Conservation (phyloP, 1,140 invertebrate species). For the Dendroctonus ponderosae region DNA sequence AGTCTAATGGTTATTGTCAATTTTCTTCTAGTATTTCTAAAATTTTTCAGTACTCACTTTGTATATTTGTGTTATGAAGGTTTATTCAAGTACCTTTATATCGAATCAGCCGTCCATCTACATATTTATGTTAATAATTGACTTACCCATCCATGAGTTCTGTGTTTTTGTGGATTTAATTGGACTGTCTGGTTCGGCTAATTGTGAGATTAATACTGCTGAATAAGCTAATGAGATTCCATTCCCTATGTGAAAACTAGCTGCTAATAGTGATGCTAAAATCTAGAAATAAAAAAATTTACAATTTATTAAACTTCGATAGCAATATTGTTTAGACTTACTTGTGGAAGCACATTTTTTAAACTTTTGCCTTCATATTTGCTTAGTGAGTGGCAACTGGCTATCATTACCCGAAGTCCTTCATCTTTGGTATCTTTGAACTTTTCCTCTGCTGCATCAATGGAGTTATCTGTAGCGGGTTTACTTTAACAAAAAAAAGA, state of each 20-base stretch:
- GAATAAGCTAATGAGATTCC: slow-evolving; percentile 60
- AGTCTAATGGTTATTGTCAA: no score
- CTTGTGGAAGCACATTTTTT: slow-evolving; percentile 48
- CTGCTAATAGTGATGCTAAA: slow-evolving; percentile 54
- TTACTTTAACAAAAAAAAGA: slow-evolving; percentile 12
- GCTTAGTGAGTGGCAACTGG: slow-evolving; percentile 47
- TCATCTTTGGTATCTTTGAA: slow-evolving; percentile 44
- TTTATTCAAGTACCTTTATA: no score
- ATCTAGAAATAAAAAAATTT: slow-evolving; percentile 48
- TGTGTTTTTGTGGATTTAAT: slow-evolving; percentile 50
- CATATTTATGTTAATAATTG: neutral
- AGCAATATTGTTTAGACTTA: slow-evolving; percentile 28
- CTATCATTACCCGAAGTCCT: slow-evolving; percentile 48
- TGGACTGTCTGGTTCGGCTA: slow-evolving; percentile 50
- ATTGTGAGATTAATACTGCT: slow-evolving; percentile 57
- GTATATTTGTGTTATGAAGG: no score
- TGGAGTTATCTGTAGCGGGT: slow-evolving; percentile 12
- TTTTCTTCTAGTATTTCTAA: no score
- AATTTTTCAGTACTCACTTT: no score
- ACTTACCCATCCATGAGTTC: slow-evolving; percentile 56
- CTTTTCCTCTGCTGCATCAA: slow-evolving; percentile 23
- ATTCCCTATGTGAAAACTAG: slow-evolving; percentile 58
- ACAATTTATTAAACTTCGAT: neutral
- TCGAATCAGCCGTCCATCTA: no score
- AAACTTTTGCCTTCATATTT: slow-evolving; percentile 46